A percentile compares a stretch with the other conserved stretches of the same genome.
Conservation (phyloP, 2,888 invertebrate genomes). For the Sinodicranocentrus sp. region DNA sequence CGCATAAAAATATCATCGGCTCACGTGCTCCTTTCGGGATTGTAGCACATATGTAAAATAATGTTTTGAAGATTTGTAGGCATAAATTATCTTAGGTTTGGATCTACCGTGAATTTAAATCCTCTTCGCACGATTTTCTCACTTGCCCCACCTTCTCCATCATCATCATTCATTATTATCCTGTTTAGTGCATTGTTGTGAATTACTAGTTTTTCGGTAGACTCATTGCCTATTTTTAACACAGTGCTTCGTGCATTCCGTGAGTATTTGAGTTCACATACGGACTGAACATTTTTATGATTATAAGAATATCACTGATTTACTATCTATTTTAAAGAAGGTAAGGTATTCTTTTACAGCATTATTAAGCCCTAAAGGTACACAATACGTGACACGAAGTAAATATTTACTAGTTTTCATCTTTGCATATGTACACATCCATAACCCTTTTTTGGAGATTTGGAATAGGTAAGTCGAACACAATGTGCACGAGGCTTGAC, state of each 20-base stretch:
- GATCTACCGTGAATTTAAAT: no score
- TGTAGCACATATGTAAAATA: no score
- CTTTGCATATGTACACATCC: no score
- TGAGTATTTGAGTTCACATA: no score
- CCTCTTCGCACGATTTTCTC: conserved; percentile 38
- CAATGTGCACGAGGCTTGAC: conserved; percentile 10
- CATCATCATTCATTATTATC: conserved; percentile 44
- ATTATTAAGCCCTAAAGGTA: conserved; percentile 18
- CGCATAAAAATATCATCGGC: conserved; percentile 26
- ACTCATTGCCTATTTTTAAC: conserved; percentile 25
- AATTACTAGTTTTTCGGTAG: conserved; percentile 30
- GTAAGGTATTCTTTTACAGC: no score
- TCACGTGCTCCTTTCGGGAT: no score
- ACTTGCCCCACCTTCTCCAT: conserved; percentile 46
- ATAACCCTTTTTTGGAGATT: conserved; percentile 24
- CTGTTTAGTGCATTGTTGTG: conserved; percentile 27
- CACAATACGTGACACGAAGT: background rate
- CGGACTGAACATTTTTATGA: no score
- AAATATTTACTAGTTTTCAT: conserved; percentile 32
- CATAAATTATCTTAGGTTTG: no score
- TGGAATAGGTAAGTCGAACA: conserved; percentile 38
- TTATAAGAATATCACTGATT: no score
- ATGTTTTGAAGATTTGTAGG: no score
- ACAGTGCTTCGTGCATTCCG: no score
- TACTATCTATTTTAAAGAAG: no score